Base-by-base conservation (phyloP, 1,140 invertebrate species). In the Adoxophyes honmai region DNA sequence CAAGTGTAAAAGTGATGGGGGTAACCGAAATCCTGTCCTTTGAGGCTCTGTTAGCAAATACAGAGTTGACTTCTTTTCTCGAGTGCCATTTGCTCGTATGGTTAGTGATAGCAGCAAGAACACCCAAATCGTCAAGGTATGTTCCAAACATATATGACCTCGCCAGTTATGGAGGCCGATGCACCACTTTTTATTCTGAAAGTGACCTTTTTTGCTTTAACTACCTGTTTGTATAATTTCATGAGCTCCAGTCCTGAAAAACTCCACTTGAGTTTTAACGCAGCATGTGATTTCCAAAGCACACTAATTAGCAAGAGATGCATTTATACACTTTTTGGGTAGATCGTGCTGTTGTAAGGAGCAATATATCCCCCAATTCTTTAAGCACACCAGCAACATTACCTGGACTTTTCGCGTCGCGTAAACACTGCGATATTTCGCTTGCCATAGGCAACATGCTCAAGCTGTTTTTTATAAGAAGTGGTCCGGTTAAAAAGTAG, bases 91-190 rank as follows among this genome's bases (percentile, higher is more conserved):
- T 13, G 2, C 11, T 1, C 5, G 6, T 11, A 4, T 18, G 11
- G 11, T 28, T 33, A 0, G 15, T 34, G 8, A 55, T 55, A n/a
- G 18, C 14, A 0, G 14, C 21, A 1, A 28, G 18, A 7, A 54
- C 9, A 36, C 9, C n/a, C 21, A 54, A 44, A 48, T 59, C 33
- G 1, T 54, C 51, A 0, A 59, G n/a, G 13, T 59, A 58, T 9
- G 56, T 58, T 0, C 56, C 56, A 39, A 58, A 58, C 9, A 39
- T 52, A 58, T 0, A 58, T n/a, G 3, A 52, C 48, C 18, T 52
- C n/a, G n/a, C n/a, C 7, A 14, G 42, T 21, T 38, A 36, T 55
- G 7, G 15, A n/a, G 6, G 18, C 11, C 3, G 10, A 2, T 1
- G 8, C 39, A 1, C 21, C 48, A 52, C 21, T 28, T 4, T 3